A percentile compares a stretch with the other conserved stretches of the same genome.
Evolutionary conservation across 2,888 invertebrate genomes (phyloP).

Genomic region (Crocallis elinguaria): DNA sequence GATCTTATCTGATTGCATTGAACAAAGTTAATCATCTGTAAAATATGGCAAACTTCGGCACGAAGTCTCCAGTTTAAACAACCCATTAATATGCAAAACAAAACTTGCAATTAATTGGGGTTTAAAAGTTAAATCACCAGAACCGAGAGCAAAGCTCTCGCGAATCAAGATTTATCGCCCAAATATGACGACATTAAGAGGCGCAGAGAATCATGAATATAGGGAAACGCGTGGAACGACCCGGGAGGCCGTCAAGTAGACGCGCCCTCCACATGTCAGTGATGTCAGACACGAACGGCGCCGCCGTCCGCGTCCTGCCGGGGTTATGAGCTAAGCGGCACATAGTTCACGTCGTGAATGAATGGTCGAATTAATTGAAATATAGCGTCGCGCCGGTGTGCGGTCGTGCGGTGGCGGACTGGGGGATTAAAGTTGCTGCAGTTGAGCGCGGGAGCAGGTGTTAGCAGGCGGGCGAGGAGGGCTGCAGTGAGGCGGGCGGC

Average conservation of each 20-base stretch:
- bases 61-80: conserved; percentile 47
- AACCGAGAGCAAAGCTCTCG: conserved; percentile 52
- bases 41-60: conserved; percentile 20
- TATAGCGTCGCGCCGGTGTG: conserved; percentile 76
- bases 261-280: conserved; percentile 42
- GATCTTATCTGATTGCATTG: not conserved
- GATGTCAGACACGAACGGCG: conserved; percentile 39
- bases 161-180: conserved; percentile 54
- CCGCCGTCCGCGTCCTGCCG: conserved; percentile 36
- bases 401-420: conserved; percentile 74
- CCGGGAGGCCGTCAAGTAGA: conserved; percentile 46
- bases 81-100: conserved; percentile 71
- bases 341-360: conserved; percentile 69
- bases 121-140: conserved; percentile 61
- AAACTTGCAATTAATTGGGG: conserved; percentile 67
- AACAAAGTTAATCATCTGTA: conserved; percentile 3
- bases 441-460: conserved; percentile 70
- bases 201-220: conserved; percentile 5
- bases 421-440: conserved; percentile 80
- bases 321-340: conserved; percentile 69
- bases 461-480: conserved; percentile 42
- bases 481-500: conserved; percentile 60
- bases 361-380: conserved; percentile 82
- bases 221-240: not conserved
- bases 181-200: conserved; percentile 48